Evolutionary conservation across 2,113 vertebrate species (phyloP).

Genomic region (Murina feae): DNA sequence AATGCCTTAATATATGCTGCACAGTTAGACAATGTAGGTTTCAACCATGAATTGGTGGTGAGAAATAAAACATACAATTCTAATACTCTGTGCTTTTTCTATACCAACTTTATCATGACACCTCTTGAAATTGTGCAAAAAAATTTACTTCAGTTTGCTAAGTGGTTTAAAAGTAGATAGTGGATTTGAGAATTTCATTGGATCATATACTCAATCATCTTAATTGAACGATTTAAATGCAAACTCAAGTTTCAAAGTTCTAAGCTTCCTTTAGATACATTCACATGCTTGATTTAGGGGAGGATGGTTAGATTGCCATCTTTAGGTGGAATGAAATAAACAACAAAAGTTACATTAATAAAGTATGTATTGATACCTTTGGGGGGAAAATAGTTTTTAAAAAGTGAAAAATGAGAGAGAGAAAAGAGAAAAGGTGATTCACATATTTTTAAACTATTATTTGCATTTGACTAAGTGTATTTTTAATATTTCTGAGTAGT

Average conservation of each 20-base stretch:
- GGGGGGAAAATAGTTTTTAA: background rate
- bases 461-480: background rate
- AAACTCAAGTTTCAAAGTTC: background rate
- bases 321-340: background rate
- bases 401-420: background rate
- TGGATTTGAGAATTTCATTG: background rate
- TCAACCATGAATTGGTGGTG: background rate
- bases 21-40: background rate
- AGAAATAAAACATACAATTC: background rate
- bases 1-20: background rate
- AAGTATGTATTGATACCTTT: background rate
- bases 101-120: background rate
- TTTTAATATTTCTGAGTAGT: background rate
- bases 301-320: background rate
- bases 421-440: background rate
- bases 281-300: background rate
- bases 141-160: background rate
- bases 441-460: background rate
- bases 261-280: background rate
- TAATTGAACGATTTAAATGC: background rate
- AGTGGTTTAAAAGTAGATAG: background rate
- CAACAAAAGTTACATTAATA: background rate
- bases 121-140: background rate
- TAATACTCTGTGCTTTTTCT: background rate
- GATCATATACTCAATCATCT: background rate